Percentiles rank a stretch among this genome's conserved stretches.
Evolutionary conservation across 2,113 vertebrate species (phyloP).

Genomic region (Macrotis lagotis): DNA sequence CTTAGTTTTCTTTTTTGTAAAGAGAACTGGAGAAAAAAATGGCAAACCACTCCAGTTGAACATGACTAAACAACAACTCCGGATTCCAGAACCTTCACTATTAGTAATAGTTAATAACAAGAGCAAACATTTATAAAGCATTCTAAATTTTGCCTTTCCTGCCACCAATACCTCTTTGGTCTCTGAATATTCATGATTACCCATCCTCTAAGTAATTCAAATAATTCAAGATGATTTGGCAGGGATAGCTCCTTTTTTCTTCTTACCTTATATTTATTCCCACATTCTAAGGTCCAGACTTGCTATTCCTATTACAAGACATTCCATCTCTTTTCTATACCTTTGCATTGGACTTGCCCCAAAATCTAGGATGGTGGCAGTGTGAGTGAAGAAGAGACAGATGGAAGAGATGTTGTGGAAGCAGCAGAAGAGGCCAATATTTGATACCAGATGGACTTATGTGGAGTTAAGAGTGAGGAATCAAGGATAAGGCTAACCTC

Average conservation of each 20-base stretch:
- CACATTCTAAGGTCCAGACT: neutral
- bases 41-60: neutral
- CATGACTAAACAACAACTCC: neutral
- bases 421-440: neutral
- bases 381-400: neutral
- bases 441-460: neutral
- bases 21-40: neutral
- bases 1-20: neutral
- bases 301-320: neutral
- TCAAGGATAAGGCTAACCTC: neutral
- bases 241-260: neutral
- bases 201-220: neutral
- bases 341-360: neutral
- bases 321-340: neutral
- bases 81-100: neutral
- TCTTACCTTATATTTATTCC: neutral
- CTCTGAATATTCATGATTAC: neutral
- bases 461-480: neutral
- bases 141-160: neutral
- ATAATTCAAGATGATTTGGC: neutral
- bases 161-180: neutral
- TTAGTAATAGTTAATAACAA: neutral
- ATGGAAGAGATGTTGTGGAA: neutral
- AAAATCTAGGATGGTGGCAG: neutral
- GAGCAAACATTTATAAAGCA: neutral